Evolutionary conservation across 2,888 invertebrate genomes (phyloP), one percentile per base, ranked within the genome.

Genomic region (Cephus rjabovi): DNA sequence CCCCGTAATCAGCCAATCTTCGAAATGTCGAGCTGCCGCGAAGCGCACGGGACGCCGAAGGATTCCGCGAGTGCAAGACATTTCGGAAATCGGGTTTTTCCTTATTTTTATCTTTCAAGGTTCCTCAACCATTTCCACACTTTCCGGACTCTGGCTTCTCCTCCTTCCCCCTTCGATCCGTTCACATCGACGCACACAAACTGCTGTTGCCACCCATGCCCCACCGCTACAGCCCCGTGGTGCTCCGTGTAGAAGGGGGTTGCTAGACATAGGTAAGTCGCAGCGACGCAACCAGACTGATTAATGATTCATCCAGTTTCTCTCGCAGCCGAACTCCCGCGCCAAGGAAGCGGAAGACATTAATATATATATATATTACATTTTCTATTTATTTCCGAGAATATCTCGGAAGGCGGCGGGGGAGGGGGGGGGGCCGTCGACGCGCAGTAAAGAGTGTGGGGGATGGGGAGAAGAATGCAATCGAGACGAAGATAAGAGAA

Each of bases 251-350:
- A 56, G 23, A 56, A 23, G 56, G 56, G 69, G 70, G 69, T n/a
- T 76, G 73, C 75, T 81, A 80, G 80, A 79, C 75, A 79, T 75
- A 75, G 79, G 79, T 77, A 74, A 33, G 78, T 12, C 80, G 79
- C 77, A 79, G 84, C 83, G 85, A 84, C 85, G 85, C 86, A 86
- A 87, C 87, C 85, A 87, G 87, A 87, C 87, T 88, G 88, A 90
- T 90, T 89, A 90, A 90, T 89, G 88, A 90, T 90, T 90, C 90
- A 89, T 89, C 84, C 84, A 84, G 85, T 82, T 83, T 83, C 84
- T 83, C 85, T 87, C 87, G 84, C 82, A 12, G 71, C 80, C 83
- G 79, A 79, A 79, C 79, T 76, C 75, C 79, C 74, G 30, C 35
- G 37, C 74, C 23, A 74, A 37, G 74, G 35, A 87, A 86, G 86